Evolutionary conservation across 1,140 invertebrate species (phyloP).

Genomic region (Drosophila equinoxialis): DNA sequence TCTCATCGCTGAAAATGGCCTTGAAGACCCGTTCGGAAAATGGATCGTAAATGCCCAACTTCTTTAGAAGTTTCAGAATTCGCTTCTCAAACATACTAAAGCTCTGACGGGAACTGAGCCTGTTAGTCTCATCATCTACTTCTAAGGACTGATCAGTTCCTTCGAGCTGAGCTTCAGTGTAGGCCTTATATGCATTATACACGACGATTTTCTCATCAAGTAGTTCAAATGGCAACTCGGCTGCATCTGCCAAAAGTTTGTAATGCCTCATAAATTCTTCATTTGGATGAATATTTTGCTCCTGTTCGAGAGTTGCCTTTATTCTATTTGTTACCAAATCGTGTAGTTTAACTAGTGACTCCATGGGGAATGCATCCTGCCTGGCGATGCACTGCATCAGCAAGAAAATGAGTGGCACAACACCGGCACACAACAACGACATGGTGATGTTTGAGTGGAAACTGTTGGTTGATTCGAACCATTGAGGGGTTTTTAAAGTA

Average conservation of each 20-base stretch:
- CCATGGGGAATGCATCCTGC: not conserved
- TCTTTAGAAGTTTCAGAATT: slow-evolving; percentile 32
- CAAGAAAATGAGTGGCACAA: slow-evolving; percentile 11
- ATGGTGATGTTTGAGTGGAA: slow-evolving; percentile 6
- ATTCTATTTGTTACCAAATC: slow-evolving; percentile 44
- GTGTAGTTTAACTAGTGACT: slow-evolving; percentile 22
- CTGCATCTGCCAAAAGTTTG: slow-evolving; percentile 25
- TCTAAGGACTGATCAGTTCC: not conserved
- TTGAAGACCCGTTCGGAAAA: slow-evolving; percentile 27
- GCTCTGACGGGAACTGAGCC: not conserved
- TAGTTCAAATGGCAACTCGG: slow-evolving; percentile 22
- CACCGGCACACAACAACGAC: slow-evolving; percentile 7
- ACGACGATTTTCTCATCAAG: slow-evolving; percentile 48
- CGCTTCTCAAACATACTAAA: slow-evolving; percentile 19
- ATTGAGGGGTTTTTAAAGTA: not conserved
- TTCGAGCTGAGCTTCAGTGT: not conserved
- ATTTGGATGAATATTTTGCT: not conserved
- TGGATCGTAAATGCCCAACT: slow-evolving; percentile 43
- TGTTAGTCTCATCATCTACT: not conserved
- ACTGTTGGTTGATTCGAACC: not conserved
- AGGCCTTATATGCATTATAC: slow-evolving; percentile 26
- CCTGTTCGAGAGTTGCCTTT: slow-evolving; percentile 14
- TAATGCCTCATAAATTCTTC: slow-evolving; percentile 11
- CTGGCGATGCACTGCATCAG: slow-evolving; percentile 22
- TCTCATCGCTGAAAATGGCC: slow-evolving; percentile 46